Conservation (phyloP, 1,140 invertebrate genomes). For the Lordiphosa mommai region DNA sequence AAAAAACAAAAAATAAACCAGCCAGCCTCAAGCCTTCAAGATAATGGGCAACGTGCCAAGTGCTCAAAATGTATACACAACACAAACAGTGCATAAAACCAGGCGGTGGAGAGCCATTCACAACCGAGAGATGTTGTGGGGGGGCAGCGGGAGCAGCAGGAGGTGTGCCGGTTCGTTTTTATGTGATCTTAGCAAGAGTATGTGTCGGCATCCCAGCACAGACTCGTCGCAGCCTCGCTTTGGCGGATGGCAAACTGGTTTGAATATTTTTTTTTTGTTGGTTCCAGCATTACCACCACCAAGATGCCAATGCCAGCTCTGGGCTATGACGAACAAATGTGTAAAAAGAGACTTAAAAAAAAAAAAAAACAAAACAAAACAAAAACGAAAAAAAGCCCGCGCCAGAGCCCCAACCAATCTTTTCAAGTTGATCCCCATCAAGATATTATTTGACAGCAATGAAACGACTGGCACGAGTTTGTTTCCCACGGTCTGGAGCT, state of each 20-base stretch:
- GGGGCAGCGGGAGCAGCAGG: constrained; percentile 22
- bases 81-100: constrained; percentile 71
- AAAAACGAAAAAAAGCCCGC: constrained; percentile 60
- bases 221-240: constrained; percentile 50
- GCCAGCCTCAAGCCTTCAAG: constrained; percentile 36
- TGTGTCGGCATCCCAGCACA: constrained; percentile 69
- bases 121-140: constrained; percentile 23
- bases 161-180: constrained; percentile 68
- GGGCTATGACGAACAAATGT: constrained; percentile 74
- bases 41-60: constrained; percentile 77
- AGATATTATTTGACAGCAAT: constrained; percentile 80
- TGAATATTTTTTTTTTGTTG: constrained; percentile 23
- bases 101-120: constrained; percentile 57
- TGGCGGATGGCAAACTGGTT: constrained; percentile 74
- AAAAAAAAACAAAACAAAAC: constrained; percentile 36
- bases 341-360: constrained; percentile 68
- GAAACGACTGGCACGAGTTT: constrained; percentile 80
- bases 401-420: constrained; percentile 71
- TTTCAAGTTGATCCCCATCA: constrained; percentile 79
- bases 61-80: constrained; percentile 56
- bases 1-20: no score
- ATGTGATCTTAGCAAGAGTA: constrained; percentile 67
- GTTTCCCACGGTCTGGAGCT: constrained; percentile 79
- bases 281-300: constrained; percentile 37
- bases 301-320: constrained; percentile 51